Base-by-base conservation (phyloP, 2,797 vertebrate genomes). In the Simalia tracyae region DNA sequence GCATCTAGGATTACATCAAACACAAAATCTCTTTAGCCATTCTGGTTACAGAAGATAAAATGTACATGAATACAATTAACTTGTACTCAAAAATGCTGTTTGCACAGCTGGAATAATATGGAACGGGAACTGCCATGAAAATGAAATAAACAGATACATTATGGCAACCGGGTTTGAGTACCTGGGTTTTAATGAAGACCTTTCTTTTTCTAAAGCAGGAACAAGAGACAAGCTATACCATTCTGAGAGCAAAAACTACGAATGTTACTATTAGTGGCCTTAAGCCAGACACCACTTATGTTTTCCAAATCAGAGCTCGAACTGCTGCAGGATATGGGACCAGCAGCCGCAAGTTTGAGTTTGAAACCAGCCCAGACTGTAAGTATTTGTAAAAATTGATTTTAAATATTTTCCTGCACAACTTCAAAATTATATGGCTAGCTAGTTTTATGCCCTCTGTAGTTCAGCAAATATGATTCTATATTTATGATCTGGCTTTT, bases 141-240 rank as follows among this genome's bases (percentile, higher is more conserved):
- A 88, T 76, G 90, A 89, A 86, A 87, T 68, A 36, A 24, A 4
- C 4, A 10, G 26, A 85, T 60, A 42, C 64, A 31, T 1, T 0
- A 87, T 15, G 88, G 28, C 1, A 87, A 92, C 72, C 92, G 22
- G 15, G 68, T 86, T 93, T 90, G 14, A 88, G 94, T 93, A 63
- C 92, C 72, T 89, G 66, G 96, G 89, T 97, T 97, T 97, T 96
- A 97, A 97, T 95, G 87, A 95, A 91, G 56, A 88, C 50, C 92
- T 94, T 97, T 97, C 50, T 93, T 96, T 96, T 91, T 90, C 94
- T 97, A 96, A 98, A 99, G 99, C 99, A 99, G 98, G 99, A 99
- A 92, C 99, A 99, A 98, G 99, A 99, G 97, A 99, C 99, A 93
- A 99, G 99, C 97, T 99, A 99, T 95, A 99, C 99, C 94, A 99